A percentile compares a stretch with the other conserved stretches of the same genome.
These are phyloP conservation scores for Neogale vison DNA, from an alignment of 2,113 vertebrate genomes.

Conservation along the genomic window DNA sequence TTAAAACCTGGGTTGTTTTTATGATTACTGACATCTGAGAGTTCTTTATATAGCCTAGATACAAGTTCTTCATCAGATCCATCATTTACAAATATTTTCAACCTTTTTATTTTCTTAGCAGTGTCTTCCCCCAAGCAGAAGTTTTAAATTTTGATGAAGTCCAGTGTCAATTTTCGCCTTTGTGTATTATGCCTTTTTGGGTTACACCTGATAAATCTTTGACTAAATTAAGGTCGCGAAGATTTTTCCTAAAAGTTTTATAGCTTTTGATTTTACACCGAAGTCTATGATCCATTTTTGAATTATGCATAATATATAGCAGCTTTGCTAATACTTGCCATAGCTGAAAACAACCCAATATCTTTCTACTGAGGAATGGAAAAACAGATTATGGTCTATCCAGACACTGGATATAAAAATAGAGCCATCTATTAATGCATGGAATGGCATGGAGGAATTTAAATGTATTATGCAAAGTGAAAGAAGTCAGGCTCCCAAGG, in stretches of 20 bases:
- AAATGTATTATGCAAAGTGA: not conserved
- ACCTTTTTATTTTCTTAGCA: not conserved
- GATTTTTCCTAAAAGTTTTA: not conserved
- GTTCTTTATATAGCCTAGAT: not conserved
- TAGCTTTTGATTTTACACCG: constrained; percentile 15
- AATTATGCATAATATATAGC: not conserved
- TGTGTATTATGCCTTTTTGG: not conserved
- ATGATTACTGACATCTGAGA: not conserved
- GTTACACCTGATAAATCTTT: not conserved
- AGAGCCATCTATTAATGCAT: not conserved
- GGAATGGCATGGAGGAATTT: not conserved
- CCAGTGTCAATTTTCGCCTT: not conserved
- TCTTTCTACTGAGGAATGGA: not conserved
- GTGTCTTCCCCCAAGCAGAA: not conserved
- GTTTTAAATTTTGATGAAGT: not conserved
- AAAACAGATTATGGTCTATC: not conserved
- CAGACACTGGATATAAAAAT: not conserved
- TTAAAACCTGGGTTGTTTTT: not conserved
- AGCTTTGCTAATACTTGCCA: not conserved
- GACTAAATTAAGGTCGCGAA: not conserved
- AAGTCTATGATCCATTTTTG: not conserved
- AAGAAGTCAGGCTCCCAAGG: not conserved
- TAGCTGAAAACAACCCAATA: not conserved
- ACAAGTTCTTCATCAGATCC: not conserved
- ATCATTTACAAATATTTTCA: not conserved